Evolutionary conservation across 2,888 invertebrate genomes (phyloP), one percentile per base, ranked within the genome.

Genomic region (Phlogophora meticulosa): DNA sequence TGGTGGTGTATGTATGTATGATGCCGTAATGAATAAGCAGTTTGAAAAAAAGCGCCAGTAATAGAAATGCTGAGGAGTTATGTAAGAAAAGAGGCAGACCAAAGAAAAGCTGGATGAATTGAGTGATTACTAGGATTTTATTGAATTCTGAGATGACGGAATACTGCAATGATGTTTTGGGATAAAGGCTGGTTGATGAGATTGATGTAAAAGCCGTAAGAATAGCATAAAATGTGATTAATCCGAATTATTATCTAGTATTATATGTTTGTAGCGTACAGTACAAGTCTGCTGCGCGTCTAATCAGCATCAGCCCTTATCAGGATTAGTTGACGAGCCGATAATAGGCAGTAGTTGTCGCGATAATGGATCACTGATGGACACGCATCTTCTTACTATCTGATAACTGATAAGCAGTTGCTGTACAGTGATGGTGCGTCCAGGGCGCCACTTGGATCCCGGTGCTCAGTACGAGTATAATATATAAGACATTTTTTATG

Each of bases 291-390:
- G 51, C 34, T n/a, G 28, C 17, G 34, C 38, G 34, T 66, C 48
- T 43, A 58, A 65, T 65, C 40, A 11, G 46, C 22, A 15, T 38
- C 45, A 38, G 11, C 13, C 20, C 45, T 73, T 73, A 75, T 78
- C 58, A 38, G 59, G 79, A 58, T 75, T 77, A 58, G 43, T 45
- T 13, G 13, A 61, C 40, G 32, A 60, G 40, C 32, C 45, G 60
- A 78, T 76, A 66, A 63, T 49, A 17, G 28, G 17, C 24, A 34
- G 58, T 17, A 45, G 53, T 58, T 58, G 53, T 75, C 24, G 42
- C 51, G 75, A 43, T 74, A 61, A 66, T 62, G 75, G 48, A 51
- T 61, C 38, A 36, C 57, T 78, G 79, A 75, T 73, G 38, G 66
- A 17, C 53, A 17, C 28, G 11, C 65, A 73, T 75, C 79, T 75